Conservation (phyloP, 1,140 invertebrate species). For the Choristoneura fumiferana region DNA sequence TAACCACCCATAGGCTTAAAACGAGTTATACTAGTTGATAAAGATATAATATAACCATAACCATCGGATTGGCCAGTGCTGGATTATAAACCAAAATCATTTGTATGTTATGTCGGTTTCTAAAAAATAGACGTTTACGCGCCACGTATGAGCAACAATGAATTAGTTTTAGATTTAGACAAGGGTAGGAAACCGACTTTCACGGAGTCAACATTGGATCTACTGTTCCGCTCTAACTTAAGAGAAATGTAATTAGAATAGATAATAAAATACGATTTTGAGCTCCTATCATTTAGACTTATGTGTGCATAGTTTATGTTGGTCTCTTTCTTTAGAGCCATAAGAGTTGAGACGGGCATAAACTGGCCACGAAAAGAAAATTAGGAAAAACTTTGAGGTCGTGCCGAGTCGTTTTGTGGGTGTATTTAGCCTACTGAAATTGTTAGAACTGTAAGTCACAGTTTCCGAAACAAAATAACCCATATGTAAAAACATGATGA, state of each 20-base stretch:
- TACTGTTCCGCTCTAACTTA: no score
- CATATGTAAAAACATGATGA: no score
- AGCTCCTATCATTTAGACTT: not conserved
- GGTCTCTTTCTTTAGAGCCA: constrained; percentile 15
- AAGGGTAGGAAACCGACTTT: not conserved
- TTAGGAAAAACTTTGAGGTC: not conserved
- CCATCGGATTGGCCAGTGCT: constrained; percentile 27
- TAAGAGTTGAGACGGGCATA: constrained; percentile 17
- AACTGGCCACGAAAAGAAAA: not conserved
- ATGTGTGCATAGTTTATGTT: constrained; percentile 1
- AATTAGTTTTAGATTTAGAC: constrained; percentile 15
- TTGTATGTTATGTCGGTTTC: not conserved
- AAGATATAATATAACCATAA: constrained; percentile 28
- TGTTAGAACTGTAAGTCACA: not conserved
- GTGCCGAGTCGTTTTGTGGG: constrained; percentile 11
- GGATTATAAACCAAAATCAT: not conserved
- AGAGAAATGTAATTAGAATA: no score
- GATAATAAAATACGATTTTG: no score
- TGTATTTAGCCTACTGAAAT: constrained; percentile 10
- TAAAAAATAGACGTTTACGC: constrained; percentile 4
- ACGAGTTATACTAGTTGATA: constrained; percentile 5
- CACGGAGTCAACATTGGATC: not conserved
- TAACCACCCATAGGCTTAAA: constrained; percentile 18
- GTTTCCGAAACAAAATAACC: not conserved
- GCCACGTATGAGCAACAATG: constrained; percentile 14